Evolutionary conservation across 1,140 invertebrate genomes (phyloP), one percentile per base, ranked within the genome.

Genomic region (Epicauta chinensis): DNA sequence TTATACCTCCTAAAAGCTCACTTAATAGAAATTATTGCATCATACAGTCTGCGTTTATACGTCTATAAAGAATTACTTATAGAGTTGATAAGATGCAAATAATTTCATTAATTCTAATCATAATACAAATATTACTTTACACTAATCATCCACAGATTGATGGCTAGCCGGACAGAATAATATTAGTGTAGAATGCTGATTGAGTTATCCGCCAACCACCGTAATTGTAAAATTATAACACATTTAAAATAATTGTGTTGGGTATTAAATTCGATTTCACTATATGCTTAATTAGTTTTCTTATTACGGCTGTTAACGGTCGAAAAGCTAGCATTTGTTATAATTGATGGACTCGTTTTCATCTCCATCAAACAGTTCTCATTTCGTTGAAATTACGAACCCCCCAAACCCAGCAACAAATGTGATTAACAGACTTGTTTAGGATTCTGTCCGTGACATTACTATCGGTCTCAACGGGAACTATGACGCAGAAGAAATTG

Each of bases 401-500:
- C 42, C 23, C 23, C 23, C 23, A 23, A 5, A 23, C 23, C 23
- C 41, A 36, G 51, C 40, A 47, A 36, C 42, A 58, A 53, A 53
- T 58, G 56, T 61, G 59, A 61, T 61, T 61, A 61, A 61, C 53
- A 42, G 53, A 43, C 53, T 55, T 61, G 56, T 61, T 61, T 61
- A 61, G 59, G 49, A 61, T 61, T 58, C 59, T 47, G 59, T 45
- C 38, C 56, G 51, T 53, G 47, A 37, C 51, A 48, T 32, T 30
- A 43, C 49, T 51, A 56, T 51, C 54, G 54, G 32, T 56, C 54
- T 51, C 54, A 35, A 23, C 39, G 38, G 54, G 38, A 41, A 50
- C 41, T 45, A 16, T 13, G 29, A 38, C 43, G 23, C 23, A 23
- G 44, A 47, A 35, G 37, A 30, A 47, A 45, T 51, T 52, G 44